Evolutionary conservation across 2,797 vertebrate genomes (phyloP), one percentile per base, ranked within the genome.

Genomic region (Gobionotothen gibberifrons): DNA sequence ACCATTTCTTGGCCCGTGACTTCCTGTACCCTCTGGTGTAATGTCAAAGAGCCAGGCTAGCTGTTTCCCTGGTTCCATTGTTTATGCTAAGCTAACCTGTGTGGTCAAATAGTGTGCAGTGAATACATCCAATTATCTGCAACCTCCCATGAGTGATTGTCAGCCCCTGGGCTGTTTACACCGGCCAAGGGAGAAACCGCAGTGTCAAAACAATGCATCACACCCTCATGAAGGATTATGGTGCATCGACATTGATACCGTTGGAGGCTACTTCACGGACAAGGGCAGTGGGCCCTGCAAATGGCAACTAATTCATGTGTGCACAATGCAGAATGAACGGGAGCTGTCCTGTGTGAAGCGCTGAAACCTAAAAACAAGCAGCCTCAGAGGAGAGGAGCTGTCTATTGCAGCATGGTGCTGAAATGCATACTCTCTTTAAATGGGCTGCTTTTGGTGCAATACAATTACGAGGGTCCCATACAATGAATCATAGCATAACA

Each of bases 331-430:
- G 72, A 73, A 42, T 54, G 3, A 46, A 26, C 9, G 29, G 69
- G 60, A 83, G 80, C 85, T 86, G 66, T 83, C 73, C 75, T 3
- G 54, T 21, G 17, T 7, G 10, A 17, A n/a, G 76, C 84, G 84
- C 88, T 91, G 88, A 85, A 86, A 62, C 26, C 0, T 14, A 9
- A 68, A 68, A 58, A 51, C 29, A 15, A 46, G 49, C 49, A 4
- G 69, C 60, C 13, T 36, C 36, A 5, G 15, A 39, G 44, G 1
- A 6, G 9, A 53, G 49, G 76, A 75, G 85, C 84, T 84, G 84
- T 85, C 71, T 58, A 22, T 39, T 44, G 10, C 42, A 9, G 56
- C 1, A 66, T 64, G 81, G 75, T 85, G 78, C 89, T 90, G 83
- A 89, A 85, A 57, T 43, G 40, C 17, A 32, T 13, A 9, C 65